A percentile compares a stretch with the other conserved stretches of the same genome.
phyloP scores from a whole-genome alignment of 2,888 invertebrate species.

The Sesia apiformis region DNA sequence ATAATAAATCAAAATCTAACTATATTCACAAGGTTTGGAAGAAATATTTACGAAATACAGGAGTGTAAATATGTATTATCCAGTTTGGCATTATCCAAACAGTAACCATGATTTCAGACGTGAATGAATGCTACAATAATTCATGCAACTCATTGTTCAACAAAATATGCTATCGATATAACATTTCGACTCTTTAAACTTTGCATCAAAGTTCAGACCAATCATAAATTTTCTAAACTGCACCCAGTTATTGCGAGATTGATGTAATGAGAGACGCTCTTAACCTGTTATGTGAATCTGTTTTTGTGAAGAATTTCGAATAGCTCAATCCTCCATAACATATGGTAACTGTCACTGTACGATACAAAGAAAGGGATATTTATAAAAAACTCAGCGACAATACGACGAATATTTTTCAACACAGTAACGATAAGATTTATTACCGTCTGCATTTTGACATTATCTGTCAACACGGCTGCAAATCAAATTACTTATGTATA shows the following conservation, averaged over 20 bases:
- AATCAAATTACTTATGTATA: conserved; percentile 4
- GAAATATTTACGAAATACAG: too few relatives aligned
- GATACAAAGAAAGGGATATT: too few relatives aligned
- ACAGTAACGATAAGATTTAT: too few relatives aligned
- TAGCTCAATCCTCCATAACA: too few relatives aligned
- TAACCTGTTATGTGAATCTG: too few relatives aligned
- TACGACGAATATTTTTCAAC: too few relatives aligned
- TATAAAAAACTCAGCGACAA: too few relatives aligned
- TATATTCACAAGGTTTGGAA: too few relatives aligned
- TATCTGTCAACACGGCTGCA: conserved; percentile 8
- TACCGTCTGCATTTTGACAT: background rate
- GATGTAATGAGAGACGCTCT: background rate
- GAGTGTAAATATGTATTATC: background rate
- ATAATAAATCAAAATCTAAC: too few relatives aligned
- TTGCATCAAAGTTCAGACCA: conserved; percentile 41
- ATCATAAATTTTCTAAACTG: conserved; percentile 36
- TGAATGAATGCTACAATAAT: conserved; percentile 31
- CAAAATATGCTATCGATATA: conserved; percentile 26
- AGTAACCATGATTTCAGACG: conserved; percentile 13
- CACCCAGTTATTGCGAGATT: conserved; percentile 24
- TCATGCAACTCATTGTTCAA: conserved; percentile 17
- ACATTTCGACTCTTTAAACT: conserved; percentile 32
- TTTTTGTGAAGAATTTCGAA: too few relatives aligned
- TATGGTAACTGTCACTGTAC: too few relatives aligned
- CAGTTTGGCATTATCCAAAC: conserved; percentile 12